Conservation (phyloP, 2,113 vertebrate genomes). For the Hylia prasina region DNA sequence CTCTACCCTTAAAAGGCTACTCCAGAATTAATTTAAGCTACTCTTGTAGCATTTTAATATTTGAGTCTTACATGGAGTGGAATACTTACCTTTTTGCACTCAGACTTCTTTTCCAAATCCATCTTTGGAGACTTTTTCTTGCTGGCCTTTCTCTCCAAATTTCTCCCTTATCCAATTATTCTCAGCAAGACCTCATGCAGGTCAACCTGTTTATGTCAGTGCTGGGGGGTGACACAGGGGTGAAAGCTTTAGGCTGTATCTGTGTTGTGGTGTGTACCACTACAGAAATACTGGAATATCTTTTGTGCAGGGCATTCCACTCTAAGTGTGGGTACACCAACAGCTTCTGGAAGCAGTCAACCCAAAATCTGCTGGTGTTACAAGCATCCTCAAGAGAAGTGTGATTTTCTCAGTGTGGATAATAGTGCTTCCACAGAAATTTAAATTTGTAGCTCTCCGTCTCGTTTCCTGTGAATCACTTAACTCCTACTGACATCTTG, state of each 20-base stretch:
- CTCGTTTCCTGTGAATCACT: not conserved
- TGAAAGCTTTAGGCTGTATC: not conserved
- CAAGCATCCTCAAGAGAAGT: not conserved
- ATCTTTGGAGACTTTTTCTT: not conserved
- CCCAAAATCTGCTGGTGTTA: not conserved
- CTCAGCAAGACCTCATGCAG: not conserved
- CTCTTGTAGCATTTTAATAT: not conserved
- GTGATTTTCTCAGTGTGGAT: not conserved
- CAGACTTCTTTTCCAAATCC: not conserved
- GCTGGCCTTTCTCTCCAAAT: not conserved
- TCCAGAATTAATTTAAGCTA: not conserved
- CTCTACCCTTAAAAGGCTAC: not conserved
- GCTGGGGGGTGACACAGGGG: not conserved
- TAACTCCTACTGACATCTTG: not conserved
- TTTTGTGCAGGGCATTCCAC: not conserved
- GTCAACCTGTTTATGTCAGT: fast-evolving
- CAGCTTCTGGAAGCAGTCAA: not conserved
- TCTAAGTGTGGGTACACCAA: not conserved
- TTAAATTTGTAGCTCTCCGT: not conserved
- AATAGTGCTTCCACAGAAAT: not conserved
- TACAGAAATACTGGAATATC: not conserved
- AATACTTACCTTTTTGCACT: not conserved
- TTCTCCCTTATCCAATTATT: not conserved
- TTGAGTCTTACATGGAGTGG: not conserved
- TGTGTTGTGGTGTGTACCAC: not conserved